Percentiles rank a stretch among this genome's conserved stretches.
phyloP scores from a whole-genome alignment of 2,888 invertebrate genomes.

The Itoplectis maculator region DNA sequence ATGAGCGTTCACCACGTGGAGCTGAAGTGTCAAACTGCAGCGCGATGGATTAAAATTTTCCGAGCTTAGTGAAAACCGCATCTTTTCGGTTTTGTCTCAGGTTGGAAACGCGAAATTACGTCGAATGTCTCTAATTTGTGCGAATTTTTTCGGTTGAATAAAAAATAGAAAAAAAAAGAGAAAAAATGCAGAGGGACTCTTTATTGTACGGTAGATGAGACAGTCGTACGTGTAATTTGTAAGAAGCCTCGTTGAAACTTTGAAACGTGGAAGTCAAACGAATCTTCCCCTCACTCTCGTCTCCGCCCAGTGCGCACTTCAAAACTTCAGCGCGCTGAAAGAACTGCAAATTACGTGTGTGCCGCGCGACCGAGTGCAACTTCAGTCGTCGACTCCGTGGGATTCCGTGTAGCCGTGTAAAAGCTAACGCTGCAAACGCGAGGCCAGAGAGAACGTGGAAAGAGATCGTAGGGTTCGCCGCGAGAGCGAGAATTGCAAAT shows the following conservation, averaged over 20 bases:
- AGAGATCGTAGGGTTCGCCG: background rate
- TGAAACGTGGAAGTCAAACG: background rate
- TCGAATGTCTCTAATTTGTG: too few species aligned
- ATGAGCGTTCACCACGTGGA: background rate
- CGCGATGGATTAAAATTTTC: background rate
- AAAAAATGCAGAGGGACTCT: too few species aligned
- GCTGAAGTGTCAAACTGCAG: background rate
- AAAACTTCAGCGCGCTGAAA: background rate
- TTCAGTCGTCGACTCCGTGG: background rate
- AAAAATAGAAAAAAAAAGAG: too few species aligned
- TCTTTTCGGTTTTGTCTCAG: too few species aligned
- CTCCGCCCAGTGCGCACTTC: constrained; percentile 3
- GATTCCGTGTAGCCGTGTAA: background rate
- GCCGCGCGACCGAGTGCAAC: background rate
- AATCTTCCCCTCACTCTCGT: too few species aligned
- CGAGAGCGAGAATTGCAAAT: constrained; percentile 1
- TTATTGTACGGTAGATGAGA: background rate
- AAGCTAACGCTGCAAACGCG: background rate
- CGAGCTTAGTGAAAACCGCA: too few species aligned
- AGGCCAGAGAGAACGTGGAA: constrained; percentile 7
- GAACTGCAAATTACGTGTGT: background rate
- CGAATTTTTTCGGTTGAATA: too few species aligned
- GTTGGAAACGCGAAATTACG: too few species aligned
- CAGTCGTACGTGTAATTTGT: background rate
- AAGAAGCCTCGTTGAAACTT: background rate